phyloP scores from a whole-genome alignment of 2,113 vertebrate genomes.

The Rhinoptilus africanus region DNA sequence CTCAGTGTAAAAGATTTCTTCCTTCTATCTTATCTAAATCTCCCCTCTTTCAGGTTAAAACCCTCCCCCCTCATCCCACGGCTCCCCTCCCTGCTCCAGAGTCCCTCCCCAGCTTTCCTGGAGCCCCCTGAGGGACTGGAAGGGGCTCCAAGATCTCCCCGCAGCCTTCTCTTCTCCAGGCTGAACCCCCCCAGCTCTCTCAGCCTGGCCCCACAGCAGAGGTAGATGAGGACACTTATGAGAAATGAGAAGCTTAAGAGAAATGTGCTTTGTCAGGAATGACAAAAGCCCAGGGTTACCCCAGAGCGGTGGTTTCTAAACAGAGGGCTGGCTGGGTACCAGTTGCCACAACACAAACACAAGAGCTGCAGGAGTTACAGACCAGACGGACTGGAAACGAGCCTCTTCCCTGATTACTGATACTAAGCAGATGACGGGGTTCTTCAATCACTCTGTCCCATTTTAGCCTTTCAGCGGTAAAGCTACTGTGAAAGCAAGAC shows the following conservation, averaged over 20 bases:
- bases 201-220: background rate
- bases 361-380: background rate
- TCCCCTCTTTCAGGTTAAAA: too few species aligned
- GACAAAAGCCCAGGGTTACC: background rate
- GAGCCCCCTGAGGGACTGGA: background rate
- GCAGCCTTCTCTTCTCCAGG: background rate
- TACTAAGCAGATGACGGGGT: background rate
- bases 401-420: background rate
- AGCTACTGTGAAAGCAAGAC: background rate
- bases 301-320: background rate
- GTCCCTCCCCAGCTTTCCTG: background rate
- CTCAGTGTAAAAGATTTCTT: too few species aligned
- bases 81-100: background rate
- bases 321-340: background rate
- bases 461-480: background rate
- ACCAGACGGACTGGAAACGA: background rate
- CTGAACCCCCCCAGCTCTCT: background rate
- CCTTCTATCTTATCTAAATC: too few species aligned
- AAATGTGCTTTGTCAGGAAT: background rate
- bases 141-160: background rate
- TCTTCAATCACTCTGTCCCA: background rate
- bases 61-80: too few species aligned
- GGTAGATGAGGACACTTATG: background rate
- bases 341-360: background rate
- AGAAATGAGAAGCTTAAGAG: background rate